Evolutionary conservation across 2,888 invertebrate genomes (phyloP).

Genomic region (Drosophila demipolita): DNA sequence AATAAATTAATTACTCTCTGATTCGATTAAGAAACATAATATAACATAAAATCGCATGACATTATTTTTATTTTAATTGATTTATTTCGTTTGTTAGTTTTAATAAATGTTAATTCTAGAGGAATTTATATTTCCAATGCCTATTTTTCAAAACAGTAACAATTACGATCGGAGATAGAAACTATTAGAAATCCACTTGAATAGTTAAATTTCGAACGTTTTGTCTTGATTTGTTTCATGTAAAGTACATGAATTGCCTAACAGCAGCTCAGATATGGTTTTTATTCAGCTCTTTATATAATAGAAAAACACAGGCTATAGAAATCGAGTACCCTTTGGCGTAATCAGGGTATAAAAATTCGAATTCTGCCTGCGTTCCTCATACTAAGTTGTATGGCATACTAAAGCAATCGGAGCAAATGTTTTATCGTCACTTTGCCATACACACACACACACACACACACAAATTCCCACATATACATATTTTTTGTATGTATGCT

Average conservation of each 20-base stretch:
- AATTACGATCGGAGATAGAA: neutral
- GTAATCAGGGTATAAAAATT: slow-evolving; percentile 44
- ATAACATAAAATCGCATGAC: neutral
- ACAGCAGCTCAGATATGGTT: slow-evolving; percentile 5
- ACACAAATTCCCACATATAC: neutral
- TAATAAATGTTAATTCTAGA: neutral
- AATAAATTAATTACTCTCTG: neutral
- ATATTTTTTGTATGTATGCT: slow-evolving; percentile 34
- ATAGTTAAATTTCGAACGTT: slow-evolving; percentile 14
- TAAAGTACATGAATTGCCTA: slow-evolving; percentile 34
- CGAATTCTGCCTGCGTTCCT: slow-evolving; percentile 36
- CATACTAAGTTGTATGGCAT: slow-evolving; percentile 55
- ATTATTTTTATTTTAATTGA: neutral
- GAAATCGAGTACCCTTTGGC: slow-evolving; percentile 41
- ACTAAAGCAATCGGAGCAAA: slow-evolving; percentile 76
- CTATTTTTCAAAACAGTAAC: neutral
- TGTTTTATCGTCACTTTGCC: slow-evolving; percentile 76
- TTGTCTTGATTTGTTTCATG: slow-evolving; percentile 17
- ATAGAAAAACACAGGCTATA: slow-evolving; percentile 42
- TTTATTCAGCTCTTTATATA: slow-evolving; percentile 16
- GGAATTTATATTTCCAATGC: neutral
- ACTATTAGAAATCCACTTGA: neutral
- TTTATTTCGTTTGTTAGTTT: neutral
- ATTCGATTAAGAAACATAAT: neutral
- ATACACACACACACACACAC: slow-evolving; percentile 31